Conservation (phyloP, 2,888 invertebrate species). For the Andricus curvator region DNA sequence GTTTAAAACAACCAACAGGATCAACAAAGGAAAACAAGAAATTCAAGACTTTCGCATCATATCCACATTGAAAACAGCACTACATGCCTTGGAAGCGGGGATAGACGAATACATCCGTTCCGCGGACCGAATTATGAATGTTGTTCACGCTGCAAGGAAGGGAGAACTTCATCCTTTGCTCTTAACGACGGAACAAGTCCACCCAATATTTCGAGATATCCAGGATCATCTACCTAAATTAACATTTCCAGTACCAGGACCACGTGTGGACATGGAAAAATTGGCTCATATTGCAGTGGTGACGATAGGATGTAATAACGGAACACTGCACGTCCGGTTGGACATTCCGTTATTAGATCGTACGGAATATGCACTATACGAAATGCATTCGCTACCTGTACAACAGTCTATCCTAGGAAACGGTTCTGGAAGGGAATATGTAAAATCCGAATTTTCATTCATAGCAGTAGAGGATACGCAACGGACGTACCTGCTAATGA, state of each 20-base stretch:
- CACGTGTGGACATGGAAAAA: neutral
- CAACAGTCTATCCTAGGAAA: neutral
- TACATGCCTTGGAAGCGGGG: neutral
- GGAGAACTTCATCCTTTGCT: neutral
- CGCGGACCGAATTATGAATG: neutral
- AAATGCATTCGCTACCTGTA: neutral
- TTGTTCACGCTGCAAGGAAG: neutral
- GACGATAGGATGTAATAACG: neutral
- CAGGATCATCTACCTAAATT: neutral
- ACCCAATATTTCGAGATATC: neutral
- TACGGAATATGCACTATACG: neutral
- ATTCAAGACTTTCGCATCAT: neutral
- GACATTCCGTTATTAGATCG: neutral
- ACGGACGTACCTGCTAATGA: neutral
- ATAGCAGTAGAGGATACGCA: neutral
- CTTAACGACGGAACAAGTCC: neutral
- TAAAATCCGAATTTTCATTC: neutral
- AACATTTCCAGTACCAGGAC: neutral
- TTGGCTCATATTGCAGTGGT: neutral
- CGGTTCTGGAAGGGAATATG: neutral
- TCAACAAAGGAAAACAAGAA: neutral
- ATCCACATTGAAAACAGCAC: accelerated
- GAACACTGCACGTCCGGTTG: neutral
- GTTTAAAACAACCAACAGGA: neutral
- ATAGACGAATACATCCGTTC: neutral